Conservation (phyloP, 2,888 invertebrate species). For the Andrena bucephala region DNA sequence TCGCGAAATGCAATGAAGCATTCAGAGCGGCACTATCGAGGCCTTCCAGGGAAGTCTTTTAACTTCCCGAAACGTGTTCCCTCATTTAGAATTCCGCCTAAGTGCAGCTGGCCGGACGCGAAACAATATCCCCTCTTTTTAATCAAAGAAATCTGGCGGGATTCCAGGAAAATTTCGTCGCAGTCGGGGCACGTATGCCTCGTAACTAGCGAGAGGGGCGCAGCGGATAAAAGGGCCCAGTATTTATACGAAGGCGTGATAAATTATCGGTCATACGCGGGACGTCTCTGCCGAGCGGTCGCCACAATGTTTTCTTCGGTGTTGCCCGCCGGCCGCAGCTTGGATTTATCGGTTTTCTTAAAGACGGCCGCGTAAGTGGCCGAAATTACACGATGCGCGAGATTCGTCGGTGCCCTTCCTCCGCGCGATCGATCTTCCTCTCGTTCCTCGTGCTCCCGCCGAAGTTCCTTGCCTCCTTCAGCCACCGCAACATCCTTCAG, state of each 20-base stretch:
- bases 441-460: slow-evolving; percentile 41
- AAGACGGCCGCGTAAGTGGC: slow-evolving; percentile 21
- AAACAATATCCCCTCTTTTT: slow-evolving; percentile 48
- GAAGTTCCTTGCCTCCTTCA: slow-evolving; percentile 57
- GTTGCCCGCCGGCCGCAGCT: not conserved
- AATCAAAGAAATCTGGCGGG: slow-evolving; percentile 50
- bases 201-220: slow-evolving; percentile 50
- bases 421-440: slow-evolving; percentile 62
- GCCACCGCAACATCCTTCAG: slow-evolving; percentile 68
- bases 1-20: slow-evolving; percentile 28
- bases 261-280: slow-evolving; percentile 42
- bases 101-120: slow-evolving; percentile 18
- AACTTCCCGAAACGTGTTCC: not conserved
- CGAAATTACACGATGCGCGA: slow-evolving; percentile 51
- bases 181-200: slow-evolving; percentile 59
- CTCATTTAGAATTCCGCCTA: slow-evolving; percentile 31
- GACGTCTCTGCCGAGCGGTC: slow-evolving; percentile 3
- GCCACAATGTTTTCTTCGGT: slow-evolving; percentile 4
- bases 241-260: slow-evolving; percentile 41
- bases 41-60: not conserved
- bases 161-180: slow-evolving; percentile 51
- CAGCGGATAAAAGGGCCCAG: slow-evolving; percentile 22
- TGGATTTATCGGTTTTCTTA: slow-evolving; percentile 13
- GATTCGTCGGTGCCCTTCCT: slow-evolving; percentile 41
- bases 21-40: not conserved